phyloP scores from a whole-genome alignment of 2,888 invertebrate species.

The Cremastinae sp. region DNA sequence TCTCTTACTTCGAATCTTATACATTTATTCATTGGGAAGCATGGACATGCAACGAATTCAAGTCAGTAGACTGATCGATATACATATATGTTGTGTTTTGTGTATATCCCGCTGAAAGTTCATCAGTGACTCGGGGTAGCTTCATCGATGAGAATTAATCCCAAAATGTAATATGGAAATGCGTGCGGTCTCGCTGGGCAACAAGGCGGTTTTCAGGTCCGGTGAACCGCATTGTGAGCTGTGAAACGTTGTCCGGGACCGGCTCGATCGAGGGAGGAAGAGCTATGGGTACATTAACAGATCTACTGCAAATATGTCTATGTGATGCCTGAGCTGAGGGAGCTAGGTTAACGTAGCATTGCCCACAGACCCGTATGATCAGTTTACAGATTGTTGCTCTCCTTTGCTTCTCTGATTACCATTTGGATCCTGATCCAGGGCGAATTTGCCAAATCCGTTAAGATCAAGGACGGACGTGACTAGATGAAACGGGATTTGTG shows the following conservation, averaged over 20 bases:
- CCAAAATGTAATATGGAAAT: constrained; percentile 77
- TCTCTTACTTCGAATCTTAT: constrained; percentile 1
- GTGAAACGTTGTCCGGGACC: neutral
- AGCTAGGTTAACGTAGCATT: constrained; percentile 25
- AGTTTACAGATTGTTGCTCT: constrained; percentile 74
- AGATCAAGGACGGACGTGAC: constrained; percentile 56
- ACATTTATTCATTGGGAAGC: neutral
- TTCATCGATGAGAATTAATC: constrained; percentile 71
- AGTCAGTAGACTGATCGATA: constrained; percentile 47
- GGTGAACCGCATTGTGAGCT: constrained; percentile 4
- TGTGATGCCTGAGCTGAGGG: constrained; percentile 21
- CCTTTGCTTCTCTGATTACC: constrained; percentile 55
- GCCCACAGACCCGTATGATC: constrained; percentile 74
- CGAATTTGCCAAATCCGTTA: constrained; percentile 60
- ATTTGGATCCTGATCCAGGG: constrained; percentile 47
- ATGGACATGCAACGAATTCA: neutral
- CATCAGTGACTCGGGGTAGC: constrained; percentile 67
- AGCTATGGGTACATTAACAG: constrained; percentile 63
- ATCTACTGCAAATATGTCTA: constrained; percentile 13
- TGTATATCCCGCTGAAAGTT: too few relatives aligned
- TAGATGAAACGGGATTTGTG: too few relatives aligned
- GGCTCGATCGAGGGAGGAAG: constrained; percentile 55
- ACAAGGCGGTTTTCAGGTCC: constrained; percentile 28
- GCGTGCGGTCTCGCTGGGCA: constrained; percentile 56
- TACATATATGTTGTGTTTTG: too few relatives aligned